phyloP scores from a whole-genome alignment of 2,113 vertebrate genomes.

The Excalfactoria chinensis region DNA sequence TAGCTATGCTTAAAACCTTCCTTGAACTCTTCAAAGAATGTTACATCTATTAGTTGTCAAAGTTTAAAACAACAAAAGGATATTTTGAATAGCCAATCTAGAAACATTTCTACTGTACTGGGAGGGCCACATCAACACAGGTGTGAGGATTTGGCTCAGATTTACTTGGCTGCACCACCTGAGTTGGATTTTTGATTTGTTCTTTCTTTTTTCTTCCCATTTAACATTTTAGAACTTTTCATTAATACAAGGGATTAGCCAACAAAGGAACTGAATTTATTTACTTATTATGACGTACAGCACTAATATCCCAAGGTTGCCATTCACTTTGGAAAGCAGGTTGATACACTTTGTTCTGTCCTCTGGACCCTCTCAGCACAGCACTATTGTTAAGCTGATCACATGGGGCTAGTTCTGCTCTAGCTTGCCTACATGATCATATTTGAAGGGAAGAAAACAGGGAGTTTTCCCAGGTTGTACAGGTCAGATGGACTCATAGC shows the following conservation, averaged over 20 bases:
- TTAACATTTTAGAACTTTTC: background rate
- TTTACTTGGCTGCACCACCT: background rate
- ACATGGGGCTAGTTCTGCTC: background rate
- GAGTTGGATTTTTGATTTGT: background rate
- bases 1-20: background rate
- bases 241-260: background rate
- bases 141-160: background rate
- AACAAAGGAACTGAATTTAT: background rate
- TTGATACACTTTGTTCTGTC: background rate
- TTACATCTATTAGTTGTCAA: background rate
- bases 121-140: background rate
- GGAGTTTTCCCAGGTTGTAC: background rate
- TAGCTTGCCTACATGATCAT: background rate
- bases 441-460: background rate
- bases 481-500: rapidly evolving
- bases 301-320: background rate
- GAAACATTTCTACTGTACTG: background rate
- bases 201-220: background rate
- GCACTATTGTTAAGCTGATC: background rate
- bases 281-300: background rate
- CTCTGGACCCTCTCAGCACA: background rate
- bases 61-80: background rate
- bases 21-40: background rate
- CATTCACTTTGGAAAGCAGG: background rate
- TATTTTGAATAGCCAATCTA: background rate